A percentile compares a stretch with the other conserved stretches of the same genome.
phyloP scores from a whole-genome alignment of 2,888 invertebrate species.

The Euzophera pinguis region DNA sequence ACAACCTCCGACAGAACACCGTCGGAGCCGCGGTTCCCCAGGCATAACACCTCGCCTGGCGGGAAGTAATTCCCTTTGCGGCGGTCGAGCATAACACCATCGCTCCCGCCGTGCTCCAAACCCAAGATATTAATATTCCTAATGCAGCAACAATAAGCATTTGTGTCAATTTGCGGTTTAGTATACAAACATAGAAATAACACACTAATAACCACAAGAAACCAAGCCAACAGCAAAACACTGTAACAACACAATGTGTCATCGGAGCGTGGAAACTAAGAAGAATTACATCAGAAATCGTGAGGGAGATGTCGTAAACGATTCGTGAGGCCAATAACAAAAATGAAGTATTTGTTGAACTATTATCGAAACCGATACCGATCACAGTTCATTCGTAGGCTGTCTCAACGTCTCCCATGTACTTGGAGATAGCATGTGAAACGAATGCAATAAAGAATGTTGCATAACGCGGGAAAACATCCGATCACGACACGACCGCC shows the following conservation, averaged over 20 bases:
- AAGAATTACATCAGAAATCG: slow-evolving; percentile 53
- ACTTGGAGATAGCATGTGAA: slow-evolving; percentile 36
- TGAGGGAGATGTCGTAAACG: slow-evolving; percentile 49
- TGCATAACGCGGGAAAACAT: slow-evolving; percentile 57
- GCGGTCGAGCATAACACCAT: too few species aligned
- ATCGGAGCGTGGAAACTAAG: slow-evolving; percentile 47
- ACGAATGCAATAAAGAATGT: slow-evolving; percentile 43
- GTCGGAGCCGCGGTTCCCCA: too few species aligned
- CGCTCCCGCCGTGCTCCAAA: too few species aligned
- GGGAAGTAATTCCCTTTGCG: too few species aligned
- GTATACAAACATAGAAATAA: slow-evolving; percentile 12
- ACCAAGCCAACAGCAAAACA: slow-evolving; percentile 20
- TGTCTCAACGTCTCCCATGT: slow-evolving; percentile 26
- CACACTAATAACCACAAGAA: slow-evolving; percentile 12
- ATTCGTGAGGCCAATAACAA: slow-evolving; percentile 56
- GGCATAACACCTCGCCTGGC: too few species aligned
- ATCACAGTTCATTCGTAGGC: slow-evolving; percentile 38
- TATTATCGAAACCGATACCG: slow-evolving; percentile 51
- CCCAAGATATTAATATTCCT: slow-evolving; percentile 29
- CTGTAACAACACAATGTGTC: slow-evolving; percentile 34
- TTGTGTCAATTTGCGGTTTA: slow-evolving; percentile 12
- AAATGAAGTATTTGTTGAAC: slow-evolving; percentile 49
- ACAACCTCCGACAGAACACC: too few species aligned
- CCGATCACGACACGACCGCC: slow-evolving; percentile 56
- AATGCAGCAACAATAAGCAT: slow-evolving; percentile 20